These are phyloP conservation scores for Sitobion miscanthi DNA, from an alignment of 1,140 invertebrate species.

Conservation along the genomic window DNA sequence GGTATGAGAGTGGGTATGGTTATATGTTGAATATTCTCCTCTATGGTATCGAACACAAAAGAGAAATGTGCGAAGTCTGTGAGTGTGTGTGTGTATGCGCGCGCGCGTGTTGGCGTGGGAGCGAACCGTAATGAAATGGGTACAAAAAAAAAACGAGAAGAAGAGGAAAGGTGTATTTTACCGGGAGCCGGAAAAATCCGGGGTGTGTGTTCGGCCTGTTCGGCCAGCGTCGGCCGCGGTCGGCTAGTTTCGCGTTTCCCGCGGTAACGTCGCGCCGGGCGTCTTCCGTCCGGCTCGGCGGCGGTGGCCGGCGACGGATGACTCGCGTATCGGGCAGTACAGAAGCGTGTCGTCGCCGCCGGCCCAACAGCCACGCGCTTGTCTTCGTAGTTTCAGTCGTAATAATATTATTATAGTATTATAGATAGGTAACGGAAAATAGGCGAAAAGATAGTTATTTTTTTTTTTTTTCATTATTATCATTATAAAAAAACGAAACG, in stretches of 20 bases:
- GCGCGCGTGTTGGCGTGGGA: not conserved
- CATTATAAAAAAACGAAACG: no score
- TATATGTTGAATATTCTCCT: not conserved
- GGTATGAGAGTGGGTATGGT: no score
- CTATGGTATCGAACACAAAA: not conserved
- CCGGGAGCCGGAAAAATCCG: slow-evolving; percentile 42
- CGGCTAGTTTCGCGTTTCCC: slow-evolving; percentile 38
- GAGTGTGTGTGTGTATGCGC: not conserved
- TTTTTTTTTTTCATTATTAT: no score
- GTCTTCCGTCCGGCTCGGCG: not conserved
- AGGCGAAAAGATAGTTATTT: no score
- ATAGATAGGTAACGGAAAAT: no score
- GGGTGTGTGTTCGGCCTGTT: slow-evolving; percentile 27
- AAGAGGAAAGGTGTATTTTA: slow-evolving; percentile 30
- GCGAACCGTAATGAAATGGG: not conserved
- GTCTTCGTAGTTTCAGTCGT: not conserved
- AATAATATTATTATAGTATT: not conserved
- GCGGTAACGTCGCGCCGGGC: slow-evolving; percentile 22
- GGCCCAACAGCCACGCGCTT: not conserved
- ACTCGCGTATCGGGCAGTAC: slow-evolving; percentile 38
- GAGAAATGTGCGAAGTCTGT: not conserved
- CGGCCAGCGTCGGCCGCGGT: not conserved
- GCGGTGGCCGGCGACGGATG: slow-evolving; percentile 5
- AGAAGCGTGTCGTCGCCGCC: not conserved
- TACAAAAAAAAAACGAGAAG: not conserved